Percentiles rank a stretch among this genome's conserved stretches.
phyloP scores from a whole-genome alignment of 2,888 invertebrate genomes.

The Hemistola chrysoprasaria region DNA sequence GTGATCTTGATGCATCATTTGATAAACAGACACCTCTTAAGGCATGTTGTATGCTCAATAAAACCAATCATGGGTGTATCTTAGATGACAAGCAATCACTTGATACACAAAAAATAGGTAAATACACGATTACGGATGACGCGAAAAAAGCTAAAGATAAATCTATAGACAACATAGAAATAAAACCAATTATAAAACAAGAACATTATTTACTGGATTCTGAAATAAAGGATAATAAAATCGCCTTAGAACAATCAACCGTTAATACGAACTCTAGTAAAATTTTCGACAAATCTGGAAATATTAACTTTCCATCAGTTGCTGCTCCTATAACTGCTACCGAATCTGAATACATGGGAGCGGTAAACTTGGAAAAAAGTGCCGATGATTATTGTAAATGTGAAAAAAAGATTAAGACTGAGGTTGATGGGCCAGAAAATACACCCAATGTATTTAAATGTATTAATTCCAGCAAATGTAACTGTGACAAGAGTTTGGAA shows the following conservation, averaged over 20 bases:
- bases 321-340: constrained; percentile 29
- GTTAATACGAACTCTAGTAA: neutral
- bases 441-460: constrained; percentile 31
- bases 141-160: neutral
- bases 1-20: constrained; percentile 30
- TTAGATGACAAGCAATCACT: neutral
- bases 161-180: too few species aligned
- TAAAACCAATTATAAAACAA: neutral
- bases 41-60: neutral
- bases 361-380: constrained; percentile 61
- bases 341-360: constrained; percentile 60
- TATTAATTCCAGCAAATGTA: constrained; percentile 36
- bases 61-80: neutral
- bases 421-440: constrained; percentile 5
- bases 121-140: constrained; percentile 1
- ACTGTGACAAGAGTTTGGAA: constrained; percentile 30
- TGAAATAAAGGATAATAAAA: neutral
- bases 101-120: constrained; percentile 1
- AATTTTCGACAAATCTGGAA: neutral
- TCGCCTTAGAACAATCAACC: neutral
- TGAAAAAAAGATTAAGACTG: constrained; percentile 2
- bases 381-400: constrained; percentile 47
- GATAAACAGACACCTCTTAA: neutral
- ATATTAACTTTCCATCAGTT: neutral
- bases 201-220: neutral